phyloP scores from a whole-genome alignment of 1,140 invertebrate species.

The Scaptomyza montana region DNA sequence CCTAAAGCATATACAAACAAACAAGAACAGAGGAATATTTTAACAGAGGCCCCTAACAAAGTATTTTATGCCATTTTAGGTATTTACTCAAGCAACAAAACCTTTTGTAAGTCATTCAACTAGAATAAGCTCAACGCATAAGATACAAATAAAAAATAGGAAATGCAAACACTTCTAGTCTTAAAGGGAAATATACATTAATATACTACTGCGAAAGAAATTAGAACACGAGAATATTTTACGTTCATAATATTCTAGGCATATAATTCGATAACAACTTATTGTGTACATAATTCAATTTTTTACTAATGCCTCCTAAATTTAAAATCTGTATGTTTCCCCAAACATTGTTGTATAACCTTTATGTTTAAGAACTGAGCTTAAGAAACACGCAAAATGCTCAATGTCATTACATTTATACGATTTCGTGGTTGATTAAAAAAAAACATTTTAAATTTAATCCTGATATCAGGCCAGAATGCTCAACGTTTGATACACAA shows the following conservation, averaged over 20 bases:
- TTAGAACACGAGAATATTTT: conserved; percentile 8
- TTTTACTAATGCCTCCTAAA: conserved; percentile 19
- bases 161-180: conserved; percentile 59
- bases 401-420: conserved; percentile 12
- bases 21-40: conserved; percentile 56
- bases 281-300: conserved; percentile 30
- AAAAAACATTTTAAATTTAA: not conserved
- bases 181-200: conserved; percentile 33
- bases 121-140: conserved; percentile 28
- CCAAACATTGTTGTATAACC: conserved; percentile 31
- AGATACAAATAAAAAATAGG: not conserved
- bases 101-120: conserved; percentile 59
- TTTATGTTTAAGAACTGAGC: conserved; percentile 33
- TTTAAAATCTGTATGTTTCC: conserved; percentile 33
- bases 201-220: conserved; percentile 17
- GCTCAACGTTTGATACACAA: not conserved
- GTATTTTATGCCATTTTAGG: conserved; percentile 75
- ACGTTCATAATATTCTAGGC: conserved; percentile 21
- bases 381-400: conserved; percentile 16
- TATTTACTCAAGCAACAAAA: conserved; percentile 56
- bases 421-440: conserved; percentile 2
- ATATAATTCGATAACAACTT: conserved; percentile 9
- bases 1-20: conserved; percentile 32
- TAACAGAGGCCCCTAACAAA: conserved; percentile 61
- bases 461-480: conserved; percentile 1